Evolutionary conservation across 2,797 vertebrate species (phyloP).

Genomic region (Aotus griseimembra): DNA sequence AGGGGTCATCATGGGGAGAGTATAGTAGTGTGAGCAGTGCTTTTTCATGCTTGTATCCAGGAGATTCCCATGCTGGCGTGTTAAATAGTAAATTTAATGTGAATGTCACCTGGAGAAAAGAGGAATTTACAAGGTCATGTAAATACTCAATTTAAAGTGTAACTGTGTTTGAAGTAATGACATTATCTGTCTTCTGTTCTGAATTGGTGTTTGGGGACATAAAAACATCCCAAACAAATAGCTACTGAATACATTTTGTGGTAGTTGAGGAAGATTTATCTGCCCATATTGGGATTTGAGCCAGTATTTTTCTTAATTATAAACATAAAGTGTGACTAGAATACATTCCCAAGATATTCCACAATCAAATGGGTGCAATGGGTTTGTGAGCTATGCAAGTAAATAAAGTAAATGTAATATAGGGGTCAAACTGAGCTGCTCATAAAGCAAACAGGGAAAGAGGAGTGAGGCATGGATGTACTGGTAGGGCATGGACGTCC

Average conservation of each 20-base stretch:
- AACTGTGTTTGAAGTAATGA: slow-evolving; percentile 68
- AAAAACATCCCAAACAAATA: slow-evolving; percentile 71
- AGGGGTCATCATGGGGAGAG: neutral
- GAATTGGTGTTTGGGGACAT: slow-evolving; percentile 69
- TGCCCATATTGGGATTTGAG: slow-evolving; percentile 62
- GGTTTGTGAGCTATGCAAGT: slow-evolving; percentile 60
- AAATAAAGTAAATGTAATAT: slow-evolving; percentile 67
- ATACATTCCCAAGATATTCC: slow-evolving; percentile 74
- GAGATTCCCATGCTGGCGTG: neutral
- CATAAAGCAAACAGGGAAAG: neutral
- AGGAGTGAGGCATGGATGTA: neutral
- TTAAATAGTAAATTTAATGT: slow-evolving; percentile 51
- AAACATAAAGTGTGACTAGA: slow-evolving; percentile 71
- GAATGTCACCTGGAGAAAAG: slow-evolving; percentile 65
- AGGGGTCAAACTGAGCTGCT: neutral
- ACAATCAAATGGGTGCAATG: slow-evolving; percentile 61
- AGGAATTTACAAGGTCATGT: slow-evolving; percentile 66
- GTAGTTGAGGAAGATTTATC: slow-evolving; percentile 65
- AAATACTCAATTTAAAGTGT: slow-evolving; percentile 61
- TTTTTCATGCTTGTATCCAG: neutral
- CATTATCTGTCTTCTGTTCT: slow-evolving; percentile 62
- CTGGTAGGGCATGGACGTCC: rapidly evolving
- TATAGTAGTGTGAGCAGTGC: neutral
- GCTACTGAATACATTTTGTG: slow-evolving; percentile 56
- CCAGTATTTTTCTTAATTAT: slow-evolving; percentile 81